These are phyloP conservation scores for Morelia viridis DNA, from an alignment of 2,797 vertebrate genomes.

Conservation along the genomic window DNA sequence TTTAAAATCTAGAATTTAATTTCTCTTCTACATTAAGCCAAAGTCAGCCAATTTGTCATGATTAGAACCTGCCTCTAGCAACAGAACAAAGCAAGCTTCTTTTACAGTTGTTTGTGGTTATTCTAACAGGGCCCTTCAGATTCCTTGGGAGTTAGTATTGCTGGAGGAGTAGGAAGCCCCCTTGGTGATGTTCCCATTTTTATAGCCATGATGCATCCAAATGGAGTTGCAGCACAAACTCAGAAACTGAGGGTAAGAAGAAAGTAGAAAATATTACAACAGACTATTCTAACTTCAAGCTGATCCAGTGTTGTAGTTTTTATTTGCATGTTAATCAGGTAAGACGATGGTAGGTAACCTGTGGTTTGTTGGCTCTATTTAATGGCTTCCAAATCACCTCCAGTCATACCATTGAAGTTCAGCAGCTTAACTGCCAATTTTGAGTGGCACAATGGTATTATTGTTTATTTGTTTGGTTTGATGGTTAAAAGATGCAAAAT, in stretches of 20 bases:
- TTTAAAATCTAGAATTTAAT: background rate
- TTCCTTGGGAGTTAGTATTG: slow-evolving; percentile 92
- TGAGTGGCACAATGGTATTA: background rate
- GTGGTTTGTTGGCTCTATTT: background rate
- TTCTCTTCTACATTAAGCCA: background rate
- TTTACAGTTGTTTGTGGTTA: background rate
- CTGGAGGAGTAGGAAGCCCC: slow-evolving; percentile 93
- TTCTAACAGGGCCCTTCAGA: slow-evolving; percentile 80
- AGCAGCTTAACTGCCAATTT: background rate
- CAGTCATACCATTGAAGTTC: background rate
- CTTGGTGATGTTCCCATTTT: slow-evolving; percentile 96
- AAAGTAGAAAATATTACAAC: background rate
- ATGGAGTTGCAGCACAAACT: slow-evolving; percentile 92
- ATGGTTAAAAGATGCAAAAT: background rate
- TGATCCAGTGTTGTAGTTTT: background rate
- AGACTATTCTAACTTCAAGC: background rate
- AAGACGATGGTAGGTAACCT: background rate
- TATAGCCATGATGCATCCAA: slow-evolving; percentile 97
- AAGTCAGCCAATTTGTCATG: background rate
- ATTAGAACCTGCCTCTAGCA: background rate
- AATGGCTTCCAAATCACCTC: background rate
- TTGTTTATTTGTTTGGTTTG: background rate
- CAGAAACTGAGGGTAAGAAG: slow-evolving; percentile 86
- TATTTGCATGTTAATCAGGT: background rate
- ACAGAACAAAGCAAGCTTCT: background rate